phyloP scores from a whole-genome alignment of 2,797 vertebrate species.

The Monodelphis domestica region DNA sequence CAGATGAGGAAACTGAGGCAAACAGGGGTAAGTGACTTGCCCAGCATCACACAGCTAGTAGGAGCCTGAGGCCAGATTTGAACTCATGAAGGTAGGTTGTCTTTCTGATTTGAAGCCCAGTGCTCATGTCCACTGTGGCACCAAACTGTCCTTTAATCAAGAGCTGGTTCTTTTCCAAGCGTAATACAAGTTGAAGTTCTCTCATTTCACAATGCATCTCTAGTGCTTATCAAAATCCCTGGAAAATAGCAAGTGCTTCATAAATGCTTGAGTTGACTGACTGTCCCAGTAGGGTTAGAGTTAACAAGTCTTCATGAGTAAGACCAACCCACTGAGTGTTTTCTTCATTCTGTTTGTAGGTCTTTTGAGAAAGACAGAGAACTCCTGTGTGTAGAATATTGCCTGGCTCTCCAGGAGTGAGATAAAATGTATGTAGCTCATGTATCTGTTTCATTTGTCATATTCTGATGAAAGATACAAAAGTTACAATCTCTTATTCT shows the following conservation, averaged over 20 bases:
- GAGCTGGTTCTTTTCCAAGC: background rate
- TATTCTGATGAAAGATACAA: constrained; percentile 51
- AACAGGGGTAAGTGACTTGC: too few species aligned
- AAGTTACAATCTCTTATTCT: constrained; percentile 30
- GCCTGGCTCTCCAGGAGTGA: background rate
- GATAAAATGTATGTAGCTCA: background rate
- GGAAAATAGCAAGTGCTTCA: background rate
- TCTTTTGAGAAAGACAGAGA: background rate
- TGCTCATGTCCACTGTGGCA: too few species aligned
- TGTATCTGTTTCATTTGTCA: constrained; percentile 40
- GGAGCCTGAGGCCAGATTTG: too few species aligned
- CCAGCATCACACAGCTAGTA: too few species aligned
- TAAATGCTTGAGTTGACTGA: background rate
- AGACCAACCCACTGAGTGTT: background rate
- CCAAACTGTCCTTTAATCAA: too few species aligned
- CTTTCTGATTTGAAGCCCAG: too few species aligned
- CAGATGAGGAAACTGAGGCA: too few species aligned
- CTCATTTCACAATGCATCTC: background rate
- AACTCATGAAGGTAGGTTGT: too few species aligned
- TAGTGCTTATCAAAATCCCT: background rate
- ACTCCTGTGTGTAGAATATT: background rate
- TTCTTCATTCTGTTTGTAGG: background rate
- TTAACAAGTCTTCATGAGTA: background rate
- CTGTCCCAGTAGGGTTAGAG: background rate
- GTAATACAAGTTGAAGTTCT: background rate